These are phyloP conservation scores for Ceramica pisi DNA, from an alignment of 2,888 invertebrate species.

Conservation along the genomic window DNA sequence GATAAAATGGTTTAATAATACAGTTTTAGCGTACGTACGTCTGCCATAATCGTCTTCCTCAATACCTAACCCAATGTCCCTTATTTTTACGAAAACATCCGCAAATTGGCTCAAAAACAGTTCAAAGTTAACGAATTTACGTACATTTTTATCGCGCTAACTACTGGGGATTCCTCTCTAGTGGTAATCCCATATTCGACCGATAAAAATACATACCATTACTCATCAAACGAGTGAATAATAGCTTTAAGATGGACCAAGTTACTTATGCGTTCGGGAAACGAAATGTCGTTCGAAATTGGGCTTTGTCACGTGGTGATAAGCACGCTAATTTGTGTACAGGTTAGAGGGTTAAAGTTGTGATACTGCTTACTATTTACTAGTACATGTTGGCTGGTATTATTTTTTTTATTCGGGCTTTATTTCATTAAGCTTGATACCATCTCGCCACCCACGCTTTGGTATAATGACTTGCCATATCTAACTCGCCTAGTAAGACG, in stretches of 20 bases:
- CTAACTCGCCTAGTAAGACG: slow-evolving; percentile 72
- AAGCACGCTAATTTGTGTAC: slow-evolving; percentile 53
- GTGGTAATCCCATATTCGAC: slow-evolving; percentile 75
- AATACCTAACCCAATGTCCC: slow-evolving; percentile 8
- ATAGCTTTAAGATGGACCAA: slow-evolving; percentile 61
- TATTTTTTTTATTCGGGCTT: slow-evolving; percentile 85
- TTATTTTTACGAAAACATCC: slow-evolving; percentile 1
- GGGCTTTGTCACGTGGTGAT: slow-evolving; percentile 31
- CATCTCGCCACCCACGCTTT: slow-evolving; percentile 88
- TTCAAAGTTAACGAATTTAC: slow-evolving; percentile 16
- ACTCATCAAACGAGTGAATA: slow-evolving; percentile 76
- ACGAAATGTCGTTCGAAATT: slow-evolving; percentile 31
- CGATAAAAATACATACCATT: slow-evolving; percentile 75
- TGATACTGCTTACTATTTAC: slow-evolving; percentile 60
- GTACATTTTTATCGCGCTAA: slow-evolving; percentile 17
- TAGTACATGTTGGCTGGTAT: slow-evolving; percentile 69
- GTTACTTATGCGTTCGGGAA: slow-evolving; percentile 4
- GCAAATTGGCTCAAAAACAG: neutral
- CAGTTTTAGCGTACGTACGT: neutral
- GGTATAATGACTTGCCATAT: slow-evolving; percentile 89
- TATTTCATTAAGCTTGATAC: slow-evolving; percentile 89
- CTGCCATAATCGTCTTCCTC: slow-evolving; percentile 19
- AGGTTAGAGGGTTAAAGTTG: slow-evolving; percentile 30
- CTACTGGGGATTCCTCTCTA: slow-evolving; percentile 31
- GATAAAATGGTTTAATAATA: slow-evolving; percentile 3